Evolutionary conservation across 92 coral and sea anemone species (phyloP).

Genomic region (Parazoanthus atlanticus): DNA sequence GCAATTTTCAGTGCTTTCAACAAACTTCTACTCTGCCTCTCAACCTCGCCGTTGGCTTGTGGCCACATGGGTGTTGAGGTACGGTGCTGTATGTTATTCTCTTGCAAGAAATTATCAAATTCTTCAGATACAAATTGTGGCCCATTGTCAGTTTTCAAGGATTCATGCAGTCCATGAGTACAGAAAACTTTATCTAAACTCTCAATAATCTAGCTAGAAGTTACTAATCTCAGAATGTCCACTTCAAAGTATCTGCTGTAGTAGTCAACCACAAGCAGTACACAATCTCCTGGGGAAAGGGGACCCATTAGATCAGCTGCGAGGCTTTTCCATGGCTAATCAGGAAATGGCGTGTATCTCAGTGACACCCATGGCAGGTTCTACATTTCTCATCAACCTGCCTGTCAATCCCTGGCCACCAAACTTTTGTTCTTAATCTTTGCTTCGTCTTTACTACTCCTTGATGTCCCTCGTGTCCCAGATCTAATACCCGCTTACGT

Average conservation of each 20-base stretch:
- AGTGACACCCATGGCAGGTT: conserved; percentile 45
- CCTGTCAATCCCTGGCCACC: too few species aligned
- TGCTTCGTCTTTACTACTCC: conserved; percentile 41
- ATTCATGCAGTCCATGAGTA: too few species aligned
- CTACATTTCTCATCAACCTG: conserved; percentile 41
- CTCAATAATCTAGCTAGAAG: too few species aligned
- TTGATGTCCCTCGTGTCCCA: conserved; percentile 55
- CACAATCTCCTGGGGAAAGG: conserved; percentile 2
- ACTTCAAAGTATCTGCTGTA: conserved; percentile 9
- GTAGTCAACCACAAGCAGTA: conserved; percentile 30
- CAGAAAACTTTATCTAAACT: too few species aligned
- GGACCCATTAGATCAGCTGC: conserved; percentile 41
- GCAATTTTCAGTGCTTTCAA: conserved; percentile 7
- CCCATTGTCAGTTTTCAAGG: conserved; percentile 5
- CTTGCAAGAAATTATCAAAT: too few species aligned
- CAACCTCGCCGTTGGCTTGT: conserved; percentile 9
- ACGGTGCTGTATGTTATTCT: too few species aligned
- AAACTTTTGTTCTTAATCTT: too few species aligned
- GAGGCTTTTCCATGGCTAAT: conserved; percentile 35
- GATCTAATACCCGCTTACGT: conserved; percentile 9
- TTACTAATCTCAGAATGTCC: conserved; percentile 26
- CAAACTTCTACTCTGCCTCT: neutral
- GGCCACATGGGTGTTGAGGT: conserved; percentile 1
- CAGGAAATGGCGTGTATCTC: conserved; percentile 21
- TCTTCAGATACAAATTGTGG: too few species aligned